A percentile compares a stretch with the other conserved stretches of the same genome.
These are phyloP conservation scores for Drosophila parvula DNA, from an alignment of 1,140 invertebrate genomes.

Conservation along the genomic window DNA sequence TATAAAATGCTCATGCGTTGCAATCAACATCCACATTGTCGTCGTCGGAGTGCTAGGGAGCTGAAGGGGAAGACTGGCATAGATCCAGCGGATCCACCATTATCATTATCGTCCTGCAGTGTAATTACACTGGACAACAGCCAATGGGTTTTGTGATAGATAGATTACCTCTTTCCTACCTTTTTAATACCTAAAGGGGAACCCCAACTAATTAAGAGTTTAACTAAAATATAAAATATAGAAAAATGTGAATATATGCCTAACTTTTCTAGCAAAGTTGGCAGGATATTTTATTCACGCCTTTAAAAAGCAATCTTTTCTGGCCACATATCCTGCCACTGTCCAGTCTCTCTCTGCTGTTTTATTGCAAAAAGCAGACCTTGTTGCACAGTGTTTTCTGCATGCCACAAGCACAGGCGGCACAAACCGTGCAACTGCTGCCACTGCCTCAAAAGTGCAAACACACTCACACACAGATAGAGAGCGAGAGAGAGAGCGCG, in stretches of 20 bases:
- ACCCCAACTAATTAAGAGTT: too few species aligned
- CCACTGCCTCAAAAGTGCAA: conserved; percentile 15
- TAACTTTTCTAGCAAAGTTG: too few species aligned
- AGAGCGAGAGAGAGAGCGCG: neutral
- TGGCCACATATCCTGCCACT: neutral
- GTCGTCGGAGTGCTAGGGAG: conserved; percentile 25
- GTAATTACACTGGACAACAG: conserved; percentile 30
- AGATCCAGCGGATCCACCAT: conserved; percentile 27
- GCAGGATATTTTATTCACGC: too few species aligned
- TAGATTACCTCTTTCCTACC: neutral
- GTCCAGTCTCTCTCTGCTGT: too few species aligned
- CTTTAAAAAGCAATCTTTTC: too few species aligned
- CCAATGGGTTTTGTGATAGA: neutral
- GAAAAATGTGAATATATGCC: too few species aligned
- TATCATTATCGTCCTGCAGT: conserved; percentile 41
- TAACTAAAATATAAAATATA: too few species aligned
- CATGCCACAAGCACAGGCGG: conserved; percentile 30
- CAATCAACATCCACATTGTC: conserved; percentile 60
- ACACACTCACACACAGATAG: neutral
- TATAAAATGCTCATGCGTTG: conserved; percentile 57
- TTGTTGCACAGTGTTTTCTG: conserved; percentile 29
- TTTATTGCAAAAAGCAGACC: neutral
- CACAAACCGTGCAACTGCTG: conserved; percentile 7
- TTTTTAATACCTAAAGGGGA: too few species aligned
- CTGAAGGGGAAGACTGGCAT: conserved; percentile 6